Evolutionary conservation across 2,797 vertebrate genomes (phyloP).

Genomic region (Acrossocheilus wenchowensis): DNA sequence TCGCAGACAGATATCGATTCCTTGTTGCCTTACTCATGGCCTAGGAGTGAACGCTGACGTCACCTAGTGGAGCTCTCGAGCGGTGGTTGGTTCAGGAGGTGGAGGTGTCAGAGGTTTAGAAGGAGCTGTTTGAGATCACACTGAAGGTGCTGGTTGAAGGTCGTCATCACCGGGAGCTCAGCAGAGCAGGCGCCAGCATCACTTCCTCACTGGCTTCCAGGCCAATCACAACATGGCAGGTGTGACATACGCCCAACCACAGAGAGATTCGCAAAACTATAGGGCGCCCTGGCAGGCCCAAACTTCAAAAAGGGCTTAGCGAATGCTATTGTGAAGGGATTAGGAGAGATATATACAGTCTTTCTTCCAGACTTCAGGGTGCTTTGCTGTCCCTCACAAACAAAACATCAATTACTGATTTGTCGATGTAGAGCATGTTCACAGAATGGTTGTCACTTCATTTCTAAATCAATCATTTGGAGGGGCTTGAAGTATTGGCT

Average conservation of each 20-base stretch:
- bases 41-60: slow-evolving; percentile 10
- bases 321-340: slow-evolving; percentile 35
- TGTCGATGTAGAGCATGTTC: slow-evolving; percentile 64
- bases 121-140: slow-evolving; percentile 57
- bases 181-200: slow-evolving; percentile 52
- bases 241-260: slow-evolving; percentile 57
- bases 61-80: slow-evolving; percentile 26
- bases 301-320: slow-evolving; percentile 18
- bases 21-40: slow-evolving; percentile 32
- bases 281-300: slow-evolving; percentile 21
- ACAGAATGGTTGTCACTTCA: slow-evolving; percentile 61
- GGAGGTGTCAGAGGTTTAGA: slow-evolving; percentile 52
- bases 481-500: slow-evolving; percentile 62
- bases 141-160: slow-evolving; percentile 56
- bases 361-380: slow-evolving; percentile 31
- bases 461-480: slow-evolving; percentile 68
- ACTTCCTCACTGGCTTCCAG: slow-evolving; percentile 56
- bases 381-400: slow-evolving; percentile 56
- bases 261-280: slow-evolving; percentile 50
- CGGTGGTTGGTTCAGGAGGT: slow-evolving; percentile 40
- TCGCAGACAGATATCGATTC: background rate
- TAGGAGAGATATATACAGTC: slow-evolving; percentile 20
- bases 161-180: slow-evolving; percentile 46
- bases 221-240: slow-evolving; percentile 57
- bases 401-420: slow-evolving; percentile 63